Conservation (phyloP, 1,140 invertebrate genomes). For the Nephila pilipes region DNA sequence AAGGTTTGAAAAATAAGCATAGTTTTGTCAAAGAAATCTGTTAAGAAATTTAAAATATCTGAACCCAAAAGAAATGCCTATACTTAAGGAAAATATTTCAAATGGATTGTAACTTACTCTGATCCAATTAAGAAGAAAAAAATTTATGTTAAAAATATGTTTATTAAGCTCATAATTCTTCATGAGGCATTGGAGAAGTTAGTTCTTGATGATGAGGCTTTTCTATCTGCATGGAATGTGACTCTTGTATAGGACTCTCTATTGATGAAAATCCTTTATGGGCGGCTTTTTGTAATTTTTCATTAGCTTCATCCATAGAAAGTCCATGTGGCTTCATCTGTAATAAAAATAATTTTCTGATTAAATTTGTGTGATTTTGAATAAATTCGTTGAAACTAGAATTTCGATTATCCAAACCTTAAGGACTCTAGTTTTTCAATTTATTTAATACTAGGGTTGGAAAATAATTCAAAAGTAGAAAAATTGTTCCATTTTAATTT, state of each 20-base stretch:
- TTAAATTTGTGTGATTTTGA: background rate
- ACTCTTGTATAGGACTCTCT: background rate
- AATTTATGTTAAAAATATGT: background rate
- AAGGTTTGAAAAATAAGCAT: too few relatives aligned
- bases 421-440: too few relatives aligned
- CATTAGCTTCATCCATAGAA: conserved; percentile 49
- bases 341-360: background rate
- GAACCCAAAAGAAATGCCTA: too few relatives aligned
- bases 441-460: too few relatives aligned
- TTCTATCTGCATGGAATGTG: conserved; percentile 1
- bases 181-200: conserved; percentile 64
- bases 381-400: too few relatives aligned
- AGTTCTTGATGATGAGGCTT: background rate
- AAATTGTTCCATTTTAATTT: too few relatives aligned
- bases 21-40: too few relatives aligned
- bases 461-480: too few relatives aligned
- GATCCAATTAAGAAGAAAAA: background rate
- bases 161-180: conserved; percentile 51
- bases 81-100: too few relatives aligned
- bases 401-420: too few relatives aligned
- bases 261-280: background rate
- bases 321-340: conserved; percentile 74
- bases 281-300: conserved; percentile 43
- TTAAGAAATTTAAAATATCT: too few relatives aligned
- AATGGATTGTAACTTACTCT: too few relatives aligned